Evolutionary conservation across 2,113 vertebrate species (phyloP), one percentile per base, ranked within the genome.

Genomic region (Cygnus atratus): DNA sequence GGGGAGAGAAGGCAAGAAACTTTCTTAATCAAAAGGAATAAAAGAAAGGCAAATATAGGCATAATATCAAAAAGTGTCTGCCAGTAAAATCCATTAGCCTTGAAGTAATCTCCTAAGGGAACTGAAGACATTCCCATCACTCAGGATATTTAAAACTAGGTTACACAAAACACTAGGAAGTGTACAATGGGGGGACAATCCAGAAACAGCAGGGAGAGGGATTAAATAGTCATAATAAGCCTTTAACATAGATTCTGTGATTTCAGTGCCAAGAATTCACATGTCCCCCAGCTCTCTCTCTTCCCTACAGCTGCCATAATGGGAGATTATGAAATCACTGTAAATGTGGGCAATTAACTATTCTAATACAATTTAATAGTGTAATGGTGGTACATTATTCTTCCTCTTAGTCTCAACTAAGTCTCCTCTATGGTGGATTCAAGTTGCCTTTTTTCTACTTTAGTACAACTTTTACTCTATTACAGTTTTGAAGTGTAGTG

Each of bases 161-260:
- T 92, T 92, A 95, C 90, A 93, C 92, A 93, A 93, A 97, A 93
- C 95, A 88, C 77, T 89, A 93, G 92, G 87, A 96, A 94, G 58
- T 83, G 44, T 85, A 87, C 88, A 82, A 79, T 89, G 80, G 63
- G 74, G 74, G 84, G 78, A 92, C 88, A 94, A 87, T 89, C 74
- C 84, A 94, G 93, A 89, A 92, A 79, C 93, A 96, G 87, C 92
- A 91, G 93, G 93, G 78, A 94, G 81, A 76, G 21, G 88, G 90
- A 93, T 95, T 96, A 94, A 94, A 74, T 76, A 62, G 84, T 87
- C 57, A 95, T 96, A 93, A 93, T 93, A 95, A 92, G 84, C 84
- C 92, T 94, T 95, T 92, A 93, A 76, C 70, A 79, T 33, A 70
- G 81, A 89, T 82, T 75, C 63, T 94, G 63, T 85, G 84, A 85